Conservation (phyloP, 1,140 invertebrate genomes). For the Leptopilina clavipes region DNA sequence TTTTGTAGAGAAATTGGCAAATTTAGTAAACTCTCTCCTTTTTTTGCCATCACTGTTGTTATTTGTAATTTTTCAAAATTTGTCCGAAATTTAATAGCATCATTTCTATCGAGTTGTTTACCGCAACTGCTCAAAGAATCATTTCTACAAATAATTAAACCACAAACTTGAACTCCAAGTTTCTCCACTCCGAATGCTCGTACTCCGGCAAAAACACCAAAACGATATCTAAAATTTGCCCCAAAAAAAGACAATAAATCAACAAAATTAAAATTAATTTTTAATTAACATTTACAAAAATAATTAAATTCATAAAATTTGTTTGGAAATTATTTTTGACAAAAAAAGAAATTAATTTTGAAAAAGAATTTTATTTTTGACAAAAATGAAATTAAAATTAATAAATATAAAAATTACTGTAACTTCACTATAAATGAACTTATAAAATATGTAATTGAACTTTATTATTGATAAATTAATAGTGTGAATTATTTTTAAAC, state of each 20-base stretch:
- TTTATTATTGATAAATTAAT: no score
- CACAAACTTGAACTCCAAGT: neutral
- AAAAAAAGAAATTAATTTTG: no score
- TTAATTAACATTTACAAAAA: no score
- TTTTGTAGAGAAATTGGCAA: conserved; percentile 4
- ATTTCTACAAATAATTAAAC: neutral
- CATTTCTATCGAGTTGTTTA: neutral
- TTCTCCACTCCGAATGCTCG: neutral
- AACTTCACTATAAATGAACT: no score
- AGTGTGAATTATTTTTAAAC: no score
- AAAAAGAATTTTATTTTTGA: no score
- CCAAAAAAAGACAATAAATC: neutral
- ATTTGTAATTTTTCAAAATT: neutral
- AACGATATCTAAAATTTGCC: neutral
- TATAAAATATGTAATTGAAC: no score
- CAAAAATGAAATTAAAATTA: no score
- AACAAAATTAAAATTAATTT: neutral
- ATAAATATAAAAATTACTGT: no score
- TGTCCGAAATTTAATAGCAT: neutral
- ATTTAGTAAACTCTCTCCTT: neutral
- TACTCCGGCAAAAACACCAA: conserved; percentile 15
- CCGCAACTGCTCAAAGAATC: conserved; percentile 22
- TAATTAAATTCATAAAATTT: no score
- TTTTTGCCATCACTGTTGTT: neutral
- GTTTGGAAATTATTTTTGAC: no score